phyloP scores from a whole-genome alignment of 2,113 vertebrate species.

The Talpa occidentalis region DNA sequence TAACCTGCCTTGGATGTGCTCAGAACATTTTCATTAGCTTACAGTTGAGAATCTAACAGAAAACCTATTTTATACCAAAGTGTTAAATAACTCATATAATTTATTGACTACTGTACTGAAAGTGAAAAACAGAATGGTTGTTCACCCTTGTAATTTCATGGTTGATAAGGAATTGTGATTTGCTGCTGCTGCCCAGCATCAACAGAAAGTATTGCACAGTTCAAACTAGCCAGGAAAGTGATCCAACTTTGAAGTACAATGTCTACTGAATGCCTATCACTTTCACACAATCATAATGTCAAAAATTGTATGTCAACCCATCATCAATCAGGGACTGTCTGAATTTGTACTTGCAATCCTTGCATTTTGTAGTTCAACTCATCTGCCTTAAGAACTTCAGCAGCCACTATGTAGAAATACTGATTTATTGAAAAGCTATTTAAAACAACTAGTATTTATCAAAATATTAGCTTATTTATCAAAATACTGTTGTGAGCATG shows the following conservation, averaged over 20 bases:
- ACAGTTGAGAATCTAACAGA: background rate
- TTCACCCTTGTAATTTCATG: background rate
- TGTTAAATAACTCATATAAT: background rate
- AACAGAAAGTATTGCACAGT: background rate
- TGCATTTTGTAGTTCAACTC: background rate
- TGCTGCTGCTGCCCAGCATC: background rate
- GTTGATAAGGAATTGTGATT: background rate
- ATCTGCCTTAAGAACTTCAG: background rate
- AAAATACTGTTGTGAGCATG: background rate
- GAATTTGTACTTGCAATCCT: background rate
- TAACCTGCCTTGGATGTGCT: background rate
- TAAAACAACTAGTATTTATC: background rate
- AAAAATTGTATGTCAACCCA: background rate
- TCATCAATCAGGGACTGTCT: background rate
- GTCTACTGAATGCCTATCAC: background rate
- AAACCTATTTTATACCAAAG: background rate
- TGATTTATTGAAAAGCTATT: background rate
- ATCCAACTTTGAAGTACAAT: background rate
- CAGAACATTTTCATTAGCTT: background rate
- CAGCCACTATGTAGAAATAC: background rate
- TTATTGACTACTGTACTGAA: background rate
- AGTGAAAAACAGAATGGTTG: background rate
- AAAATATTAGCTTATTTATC: background rate
- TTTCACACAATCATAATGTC: background rate
- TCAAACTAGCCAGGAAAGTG: background rate